Conservation (phyloP, 2,797 vertebrate species). For the Crypturellus tataupa region DNA sequence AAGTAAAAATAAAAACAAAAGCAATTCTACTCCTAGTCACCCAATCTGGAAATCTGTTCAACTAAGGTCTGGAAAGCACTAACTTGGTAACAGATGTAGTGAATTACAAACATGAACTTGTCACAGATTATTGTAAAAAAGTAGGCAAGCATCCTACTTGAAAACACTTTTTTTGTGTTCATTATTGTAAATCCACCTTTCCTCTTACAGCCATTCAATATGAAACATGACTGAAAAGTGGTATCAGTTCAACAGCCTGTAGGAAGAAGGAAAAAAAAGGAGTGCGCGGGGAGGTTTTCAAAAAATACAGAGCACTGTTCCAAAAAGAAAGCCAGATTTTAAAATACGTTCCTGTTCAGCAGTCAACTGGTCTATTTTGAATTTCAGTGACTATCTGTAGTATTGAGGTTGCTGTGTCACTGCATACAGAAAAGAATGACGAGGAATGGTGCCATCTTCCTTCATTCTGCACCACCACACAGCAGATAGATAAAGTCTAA, state of each 20-base stretch:
- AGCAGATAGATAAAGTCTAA: slow-evolving; percentile 49
- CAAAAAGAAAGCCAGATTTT: slow-evolving; percentile 21
- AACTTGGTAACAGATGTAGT: background rate
- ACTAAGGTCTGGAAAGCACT: slow-evolving; percentile 9
- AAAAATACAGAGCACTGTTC: background rate
- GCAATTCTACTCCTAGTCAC: background rate
- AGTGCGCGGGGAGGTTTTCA: background rate
- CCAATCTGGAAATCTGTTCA: slow-evolving; percentile 1
- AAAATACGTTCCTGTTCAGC: slow-evolving; percentile 9
- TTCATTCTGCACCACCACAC: background rate
- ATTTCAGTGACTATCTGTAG: slow-evolving; percentile 9
- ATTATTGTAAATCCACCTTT: background rate
- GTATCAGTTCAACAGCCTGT: background rate
- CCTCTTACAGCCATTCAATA: background rate
- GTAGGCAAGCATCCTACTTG: background rate
- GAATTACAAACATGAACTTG: slow-evolving; percentile 39
- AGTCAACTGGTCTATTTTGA: background rate
- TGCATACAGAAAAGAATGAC: background rate
- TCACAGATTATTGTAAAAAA: background rate
- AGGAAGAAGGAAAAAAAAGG: background rate
- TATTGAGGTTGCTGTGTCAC: background rate
- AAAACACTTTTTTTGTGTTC: slow-evolving; percentile 3
- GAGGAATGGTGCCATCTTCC: background rate
- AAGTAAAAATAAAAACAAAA: slow-evolving; percentile 43
- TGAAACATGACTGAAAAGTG: background rate